These are phyloP conservation scores for Chiloscyllium plagiosum DNA, from an alignment of 2,113 vertebrate genomes.

Conservation along the genomic window DNA sequence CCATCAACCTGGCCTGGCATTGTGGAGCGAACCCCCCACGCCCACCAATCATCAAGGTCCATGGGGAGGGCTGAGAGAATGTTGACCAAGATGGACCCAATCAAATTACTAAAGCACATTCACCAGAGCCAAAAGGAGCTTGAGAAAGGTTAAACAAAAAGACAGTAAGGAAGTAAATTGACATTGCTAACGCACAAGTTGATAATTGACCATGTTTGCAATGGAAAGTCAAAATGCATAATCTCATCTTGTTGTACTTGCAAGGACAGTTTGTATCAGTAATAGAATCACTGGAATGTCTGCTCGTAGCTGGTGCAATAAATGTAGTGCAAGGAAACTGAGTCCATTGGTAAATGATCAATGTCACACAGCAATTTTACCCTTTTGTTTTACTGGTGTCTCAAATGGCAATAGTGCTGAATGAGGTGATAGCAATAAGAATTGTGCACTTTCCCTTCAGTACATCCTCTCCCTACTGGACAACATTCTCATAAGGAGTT, in stretches of 20 bases:
- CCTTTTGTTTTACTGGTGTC: not conserved
- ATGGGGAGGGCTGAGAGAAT: too few species aligned
- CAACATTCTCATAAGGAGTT: not conserved
- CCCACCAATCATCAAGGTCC: too few species aligned
- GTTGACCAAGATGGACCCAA: not conserved
- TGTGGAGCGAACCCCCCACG: too few species aligned
- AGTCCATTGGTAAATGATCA: not conserved
- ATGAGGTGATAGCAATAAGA: not conserved
- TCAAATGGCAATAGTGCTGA: not conserved
- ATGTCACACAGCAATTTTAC: not conserved
- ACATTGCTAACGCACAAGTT: not conserved
- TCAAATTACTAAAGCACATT: not conserved
- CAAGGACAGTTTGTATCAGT: not conserved
- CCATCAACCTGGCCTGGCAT: too few species aligned
- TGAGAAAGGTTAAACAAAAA: not conserved
- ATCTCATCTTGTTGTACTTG: not conserved
- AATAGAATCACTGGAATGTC: not conserved
- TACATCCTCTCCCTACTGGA: not conserved
- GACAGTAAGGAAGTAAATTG: not conserved
- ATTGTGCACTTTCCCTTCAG: not conserved
- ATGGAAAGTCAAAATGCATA: not conserved
- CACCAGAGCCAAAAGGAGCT: not conserved
- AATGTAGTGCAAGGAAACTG: not conserved
- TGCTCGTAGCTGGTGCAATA: not conserved
- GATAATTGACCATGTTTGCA: not conserved